Evolutionary conservation across 2,888 invertebrate genomes (phyloP), one percentile per base, ranked within the genome.

Genomic region (Malthinus seriepunctatus): DNA sequence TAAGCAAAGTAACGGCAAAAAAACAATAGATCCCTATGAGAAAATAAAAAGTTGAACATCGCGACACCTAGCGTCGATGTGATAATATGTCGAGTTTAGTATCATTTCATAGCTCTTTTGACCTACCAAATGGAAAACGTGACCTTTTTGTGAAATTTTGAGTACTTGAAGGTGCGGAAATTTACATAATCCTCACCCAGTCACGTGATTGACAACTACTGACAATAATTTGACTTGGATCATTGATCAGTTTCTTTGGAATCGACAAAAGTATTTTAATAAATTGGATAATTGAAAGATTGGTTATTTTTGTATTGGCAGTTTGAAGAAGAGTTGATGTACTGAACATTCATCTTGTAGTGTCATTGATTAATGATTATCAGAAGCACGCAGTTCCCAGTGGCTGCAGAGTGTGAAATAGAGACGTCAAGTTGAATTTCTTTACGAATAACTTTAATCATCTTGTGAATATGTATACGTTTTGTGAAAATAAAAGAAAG

Each of bases 281-380:
- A n/a, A 38, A 23, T 23, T 23, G 23, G 39, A 42, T 42, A 42
- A 42, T 42, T 42, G 39, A 42, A 42, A 42, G 12, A 14, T 42
- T 42, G 39, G 12, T 15, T 42, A 23, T 42, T 42, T 15, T 42
- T 42, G 14, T 42, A 42, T 42, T 42, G 10, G 39, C 10, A 15
- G 14, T 42, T 9, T 7, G 15, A 23, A 5, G 23, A 23, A 23
- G 23, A 23, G 23, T 23, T 23, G 23, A 23, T 23, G 23, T 23
- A 23, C 23, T 2, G 23, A 23, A 23, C 23, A 23, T 23, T 23
- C 23, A 23, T 23, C 23, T 42, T 42, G 15, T 15, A 15, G 14
- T 42, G 39, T 42, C 39, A 42, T 23, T 42, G 39, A 42, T 42
- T 42, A 42, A 42, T 42, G 39, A 15, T 42, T 42, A 15, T 23